Percentiles rank a stretch among this genome's conserved stretches.
Conservation (phyloP, 2,888 invertebrate species). For the Ariolimax columbianus region DNA sequence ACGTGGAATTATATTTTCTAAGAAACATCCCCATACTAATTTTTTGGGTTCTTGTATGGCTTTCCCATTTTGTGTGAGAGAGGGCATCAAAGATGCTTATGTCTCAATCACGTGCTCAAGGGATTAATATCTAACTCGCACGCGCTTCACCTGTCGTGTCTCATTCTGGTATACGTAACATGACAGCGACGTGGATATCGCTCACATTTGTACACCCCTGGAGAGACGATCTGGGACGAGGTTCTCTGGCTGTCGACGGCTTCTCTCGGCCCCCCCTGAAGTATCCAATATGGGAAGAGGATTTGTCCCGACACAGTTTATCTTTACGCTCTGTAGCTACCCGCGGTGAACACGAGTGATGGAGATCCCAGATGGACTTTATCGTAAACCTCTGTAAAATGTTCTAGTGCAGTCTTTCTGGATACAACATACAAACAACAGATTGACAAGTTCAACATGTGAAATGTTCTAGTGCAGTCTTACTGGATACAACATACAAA, state of each 20-base stretch:
- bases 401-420: not conserved
- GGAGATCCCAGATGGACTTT: not conserved
- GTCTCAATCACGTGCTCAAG: constrained; percentile 7
- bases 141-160: constrained; percentile 41
- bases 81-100: constrained; percentile 5
- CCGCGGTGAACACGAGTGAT: constrained; percentile 9
- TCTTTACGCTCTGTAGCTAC: constrained; percentile 4
- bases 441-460: no score
- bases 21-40: not conserved
- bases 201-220: constrained; percentile 34
- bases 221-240: constrained; percentile 3
- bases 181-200: constrained; percentile 39
- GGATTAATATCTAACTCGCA: constrained; percentile 12
- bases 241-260: not conserved
- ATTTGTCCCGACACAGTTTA: constrained; percentile 22
- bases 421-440: not conserved
- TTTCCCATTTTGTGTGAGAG: constrained; percentile 8
- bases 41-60: not conserved
- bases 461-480: not conserved
- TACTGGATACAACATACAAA: not conserved
- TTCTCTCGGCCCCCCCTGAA: constrained; percentile 27
- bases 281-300: constrained; percentile 36
- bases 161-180: constrained; percentile 13
- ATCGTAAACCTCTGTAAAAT: not conserved
- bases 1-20: not conserved